Base-by-base conservation (phyloP, 2,888 invertebrate genomes). In the Pantelozetes paolii region DNA sequence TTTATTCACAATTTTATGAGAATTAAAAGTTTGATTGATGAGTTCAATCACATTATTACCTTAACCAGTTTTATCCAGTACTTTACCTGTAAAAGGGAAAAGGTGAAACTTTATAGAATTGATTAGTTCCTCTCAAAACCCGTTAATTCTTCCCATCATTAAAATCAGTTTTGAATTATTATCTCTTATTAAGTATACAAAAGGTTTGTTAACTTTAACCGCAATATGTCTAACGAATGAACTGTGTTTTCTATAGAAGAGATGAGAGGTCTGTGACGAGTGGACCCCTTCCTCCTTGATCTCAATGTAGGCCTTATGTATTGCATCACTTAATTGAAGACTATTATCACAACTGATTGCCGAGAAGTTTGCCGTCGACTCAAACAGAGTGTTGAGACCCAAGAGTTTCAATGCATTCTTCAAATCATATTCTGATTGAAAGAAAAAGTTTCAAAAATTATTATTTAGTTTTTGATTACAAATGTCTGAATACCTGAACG, bases 381-480 rank as follows among this genome's bases (percentile, higher is more conserved):
- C 59, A 59, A 59, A 59, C 30, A 59, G 9, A 30, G 59, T 18
- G 2, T 30, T 59, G 3, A 59, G 6, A 32, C 59, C 59, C 30
- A 59, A 59, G 13, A 13, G 5, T 2, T 59, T 59, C 6, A 30
- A 15, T 18, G 15, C 2, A 3, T 59, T 8, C 15, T 59, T 23
- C 30, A 32, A 59, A 59, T 59, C 30, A 59, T 30, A 59, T 28
- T 59, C 59, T 59, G 30, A 30, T 48, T 48, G 5, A 54, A 54
- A 54, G 13, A 54, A 54, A 54, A 20, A 54, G 3, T 3, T 15
- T 54, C 23, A 54, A 54, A 23, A 54, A 23, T 23, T 20, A 54
- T 54, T 8, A 54, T 9, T 9, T 26, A 20, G 23, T 3, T 54
- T 3, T 13, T 20, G 5, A 20, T 3, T 20, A 23, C 3, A 13